phyloP scores from a whole-genome alignment of 2,797 vertebrate genomes.

The Australoheros facetus region DNA sequence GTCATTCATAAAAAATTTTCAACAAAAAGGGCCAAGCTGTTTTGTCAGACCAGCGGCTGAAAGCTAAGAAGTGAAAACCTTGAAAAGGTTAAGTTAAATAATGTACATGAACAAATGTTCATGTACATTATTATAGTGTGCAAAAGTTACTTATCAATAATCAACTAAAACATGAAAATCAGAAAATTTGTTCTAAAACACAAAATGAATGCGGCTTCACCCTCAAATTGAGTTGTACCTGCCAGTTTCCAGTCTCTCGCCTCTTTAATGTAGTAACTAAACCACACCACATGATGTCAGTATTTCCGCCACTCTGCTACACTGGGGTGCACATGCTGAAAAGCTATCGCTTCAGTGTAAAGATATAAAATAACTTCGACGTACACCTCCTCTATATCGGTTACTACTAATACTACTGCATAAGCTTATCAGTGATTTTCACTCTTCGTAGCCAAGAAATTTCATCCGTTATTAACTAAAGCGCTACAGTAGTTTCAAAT shows the following conservation, averaged over 20 bases:
- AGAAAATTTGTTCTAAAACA: background rate
- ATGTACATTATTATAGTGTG: no score
- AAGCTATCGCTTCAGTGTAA: background rate
- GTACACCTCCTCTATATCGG: background rate
- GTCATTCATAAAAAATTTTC: background rate
- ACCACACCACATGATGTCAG: slow-evolving; percentile 56
- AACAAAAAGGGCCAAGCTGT: background rate
- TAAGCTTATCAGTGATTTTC: background rate
- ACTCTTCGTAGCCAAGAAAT: background rate
- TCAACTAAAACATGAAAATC: background rate
- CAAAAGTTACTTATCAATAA: background rate
- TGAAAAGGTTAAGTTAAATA: no score
- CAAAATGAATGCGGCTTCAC: background rate
- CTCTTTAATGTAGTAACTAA: slow-evolving; percentile 18
- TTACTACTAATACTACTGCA: background rate
- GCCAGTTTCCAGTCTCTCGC: background rate
- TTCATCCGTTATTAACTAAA: background rate
- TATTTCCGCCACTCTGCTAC: slow-evolving; percentile 34
- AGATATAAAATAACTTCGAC: background rate
- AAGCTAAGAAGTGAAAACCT: background rate
- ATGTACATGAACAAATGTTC: no score
- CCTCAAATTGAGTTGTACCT: background rate
- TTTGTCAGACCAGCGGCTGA: background rate
- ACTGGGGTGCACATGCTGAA: background rate
- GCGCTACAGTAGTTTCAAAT: background rate